Base-by-base conservation (phyloP, 2,888 invertebrate species). In the Dryobotodes eremita region DNA sequence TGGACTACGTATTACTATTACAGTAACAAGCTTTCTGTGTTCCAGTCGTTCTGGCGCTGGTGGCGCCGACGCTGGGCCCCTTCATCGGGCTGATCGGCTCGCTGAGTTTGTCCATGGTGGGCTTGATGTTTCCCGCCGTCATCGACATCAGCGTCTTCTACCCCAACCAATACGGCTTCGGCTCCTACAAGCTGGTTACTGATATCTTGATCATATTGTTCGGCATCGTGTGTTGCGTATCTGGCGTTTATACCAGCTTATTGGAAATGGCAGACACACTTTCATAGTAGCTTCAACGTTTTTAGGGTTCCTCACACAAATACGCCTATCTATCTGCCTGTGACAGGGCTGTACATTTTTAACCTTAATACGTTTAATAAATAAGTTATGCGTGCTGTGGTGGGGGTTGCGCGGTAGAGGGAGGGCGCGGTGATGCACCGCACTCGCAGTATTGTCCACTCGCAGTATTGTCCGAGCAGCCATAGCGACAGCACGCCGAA, bases 41-140 rank as follows among this genome's bases (percentile, higher is more conserved):
- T 81, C 1, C 90, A 94, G 94, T 93, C 91, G 0, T 48, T 0
- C 13, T 91, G 73, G 98, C 98, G 89, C 91, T 97, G 42, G 97
- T 98, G 5, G 97, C 99, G 86, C 99, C 99, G 5, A 97, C 98
- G 88, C 95, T 99, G 90, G 98, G 98, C 23, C 96, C 98, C 11
- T 98, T 98, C 83, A 97, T 98, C 80, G 98, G 98, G 0, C 94
- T 98, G n/a, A 97, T 98, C 85, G 99, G 99, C n/a, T 99, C 99
- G 0, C 96, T 99, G 6, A 98, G 99, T 83, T 97, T 99, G 53
- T 98, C 99, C 0, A 98, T 98, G 0, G 96, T 99, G 85, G 99
- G 99, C 0, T 96, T 99, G 64, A 98, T 98, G 5, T 98, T 99
- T 90, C 99, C 99, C 2, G 99, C 98, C 0, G 11, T 95, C 2